A percentile compares a stretch with the other conserved stretches of the same genome.
phyloP scores from a whole-genome alignment of 2,888 invertebrate species.

The Caenorhabditis sp. region DNA sequence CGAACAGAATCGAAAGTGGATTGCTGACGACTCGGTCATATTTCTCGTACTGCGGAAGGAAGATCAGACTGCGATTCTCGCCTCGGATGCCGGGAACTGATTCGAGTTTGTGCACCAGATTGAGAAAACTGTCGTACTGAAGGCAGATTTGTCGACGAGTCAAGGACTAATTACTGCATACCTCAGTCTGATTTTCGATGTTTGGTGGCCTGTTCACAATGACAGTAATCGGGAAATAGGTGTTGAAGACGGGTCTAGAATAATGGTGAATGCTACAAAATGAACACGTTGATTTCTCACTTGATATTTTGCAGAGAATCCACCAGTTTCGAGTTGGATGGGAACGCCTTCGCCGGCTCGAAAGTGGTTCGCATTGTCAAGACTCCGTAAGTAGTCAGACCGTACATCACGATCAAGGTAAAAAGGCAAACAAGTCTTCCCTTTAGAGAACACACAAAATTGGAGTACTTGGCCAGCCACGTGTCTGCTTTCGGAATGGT shows the following conservation, averaged over 20 bases:
- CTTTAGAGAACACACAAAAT: conserved; percentile 58
- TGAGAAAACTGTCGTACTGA: conserved; percentile 56
- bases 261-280: background rate
- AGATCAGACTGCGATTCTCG: conserved; percentile 71
- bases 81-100: conserved; percentile 70
- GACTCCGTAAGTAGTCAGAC: conserved; percentile 59
- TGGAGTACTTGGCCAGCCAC: conserved; percentile 53
- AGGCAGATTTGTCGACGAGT: background rate
- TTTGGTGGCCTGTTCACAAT: conserved; percentile 76
- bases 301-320: conserved; percentile 69
- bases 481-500: conserved; percentile 23
- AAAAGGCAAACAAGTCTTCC: conserved; percentile 55
- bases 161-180: conserved; percentile 19
- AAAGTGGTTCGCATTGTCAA: conserved; percentile 66
- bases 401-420: conserved; percentile 52
- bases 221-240: conserved; percentile 75
- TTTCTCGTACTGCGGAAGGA: conserved; percentile 71
- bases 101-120: conserved; percentile 70
- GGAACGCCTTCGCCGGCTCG: conserved; percentile 77
- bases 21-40: conserved; percentile 64
- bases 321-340: conserved; percentile 74
- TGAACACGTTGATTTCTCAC: conserved; percentile 28
- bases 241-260: conserved; percentile 75
- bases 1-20: conserved; percentile 18
- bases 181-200: conserved; percentile 66